A percentile compares a stretch with the other conserved stretches of the same genome.
Evolutionary conservation across 2,888 invertebrate genomes (phyloP).

Genomic region (Eupithecia abbreviata): DNA sequence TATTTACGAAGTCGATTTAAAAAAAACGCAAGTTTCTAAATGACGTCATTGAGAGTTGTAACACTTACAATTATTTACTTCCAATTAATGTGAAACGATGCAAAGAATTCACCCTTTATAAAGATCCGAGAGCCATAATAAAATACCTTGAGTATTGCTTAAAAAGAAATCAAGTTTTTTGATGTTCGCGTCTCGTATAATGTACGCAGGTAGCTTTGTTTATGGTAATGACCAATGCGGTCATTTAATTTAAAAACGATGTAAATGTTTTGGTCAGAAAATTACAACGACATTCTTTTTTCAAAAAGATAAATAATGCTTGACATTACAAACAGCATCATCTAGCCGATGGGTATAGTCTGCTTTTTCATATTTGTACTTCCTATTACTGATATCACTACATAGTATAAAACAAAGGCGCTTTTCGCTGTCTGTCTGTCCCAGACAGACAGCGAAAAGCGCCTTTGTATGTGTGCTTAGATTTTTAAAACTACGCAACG

Average conservation of each 20-base stretch:
- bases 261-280: neutral
- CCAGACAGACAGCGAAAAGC: too few species aligned
- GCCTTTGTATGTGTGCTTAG: too few species aligned
- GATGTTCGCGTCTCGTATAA: conserved; percentile 1
- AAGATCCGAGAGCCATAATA: conserved; percentile 17
- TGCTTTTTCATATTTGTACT: neutral
- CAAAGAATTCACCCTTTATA: conserved; percentile 30
- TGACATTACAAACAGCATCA: too few species aligned
- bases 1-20: neutral
- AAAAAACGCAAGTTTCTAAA: conserved; percentile 8
- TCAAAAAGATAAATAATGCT: neutral
- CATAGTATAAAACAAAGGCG: too few species aligned
- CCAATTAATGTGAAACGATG: conserved; percentile 30
- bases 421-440: too few species aligned
- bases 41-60: conserved; percentile 23
- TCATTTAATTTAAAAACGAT: neutral
- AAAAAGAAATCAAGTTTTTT: conserved; percentile 23
- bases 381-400: neutral
- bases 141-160: conserved; percentile 14
- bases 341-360: too few species aligned
- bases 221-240: neutral
- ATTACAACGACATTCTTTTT: neutral
- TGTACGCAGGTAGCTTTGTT: neutral
- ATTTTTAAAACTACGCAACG: too few species aligned
- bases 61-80: conserved; percentile 25